phyloP scores from a whole-genome alignment of 2,113 vertebrate species.

The Ovibos moschatus region DNA sequence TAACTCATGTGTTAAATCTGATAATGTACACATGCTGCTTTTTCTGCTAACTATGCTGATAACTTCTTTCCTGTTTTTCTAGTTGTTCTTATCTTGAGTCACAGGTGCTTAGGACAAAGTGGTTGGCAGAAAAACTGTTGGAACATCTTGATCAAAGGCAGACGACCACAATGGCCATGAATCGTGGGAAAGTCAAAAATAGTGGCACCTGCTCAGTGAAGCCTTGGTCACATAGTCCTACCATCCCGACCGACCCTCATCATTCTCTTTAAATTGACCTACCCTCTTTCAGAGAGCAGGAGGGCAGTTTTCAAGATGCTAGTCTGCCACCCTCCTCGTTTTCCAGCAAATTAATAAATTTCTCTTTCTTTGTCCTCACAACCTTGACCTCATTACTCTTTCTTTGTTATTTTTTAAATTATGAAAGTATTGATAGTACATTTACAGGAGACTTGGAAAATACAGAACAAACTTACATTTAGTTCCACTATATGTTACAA shows the following conservation, averaged over 20 bases:
- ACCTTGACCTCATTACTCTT: not conserved
- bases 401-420: not conserved
- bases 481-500: not conserved
- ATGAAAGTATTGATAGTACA: not conserved
- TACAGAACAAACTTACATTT: not conserved
- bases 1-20: not conserved
- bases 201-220: accelerated
- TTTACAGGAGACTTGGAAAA: not conserved
- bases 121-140: not conserved
- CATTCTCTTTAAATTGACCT: not conserved
- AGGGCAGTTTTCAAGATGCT: not conserved
- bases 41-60: not conserved
- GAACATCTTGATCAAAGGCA: not conserved
- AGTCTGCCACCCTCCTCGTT: not conserved
- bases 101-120: not conserved
- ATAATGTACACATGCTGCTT: not conserved
- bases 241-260: not conserved
- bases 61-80: not conserved
- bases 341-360: not conserved
- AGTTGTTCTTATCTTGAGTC: not conserved
- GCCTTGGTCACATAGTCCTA: not conserved
- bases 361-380: not conserved
- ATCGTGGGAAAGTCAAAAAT: accelerated
- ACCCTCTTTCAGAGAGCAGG: not conserved
- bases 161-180: not conserved